Conservation (phyloP, 2,797 vertebrate genomes). For the Centroberyx gerrardi region DNA sequence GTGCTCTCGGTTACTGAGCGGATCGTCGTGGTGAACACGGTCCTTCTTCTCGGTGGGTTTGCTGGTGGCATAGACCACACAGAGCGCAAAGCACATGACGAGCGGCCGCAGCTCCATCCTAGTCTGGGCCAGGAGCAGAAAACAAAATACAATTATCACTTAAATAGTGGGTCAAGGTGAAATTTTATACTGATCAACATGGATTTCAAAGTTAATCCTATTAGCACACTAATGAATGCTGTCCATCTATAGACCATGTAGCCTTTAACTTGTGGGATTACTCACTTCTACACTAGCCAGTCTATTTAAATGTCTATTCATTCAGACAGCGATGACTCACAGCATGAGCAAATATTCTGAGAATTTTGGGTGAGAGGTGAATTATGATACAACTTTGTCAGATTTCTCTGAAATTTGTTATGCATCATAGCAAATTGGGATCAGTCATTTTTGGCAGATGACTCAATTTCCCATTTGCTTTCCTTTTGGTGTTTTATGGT, state of each 20-base stretch:
- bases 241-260: not conserved
- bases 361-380: not conserved
- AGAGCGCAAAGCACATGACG: slow-evolving; percentile 89
- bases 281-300: not conserved
- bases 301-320: not conserved
- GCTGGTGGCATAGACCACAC: slow-evolving; percentile 88
- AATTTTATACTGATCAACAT: slow-evolving; percentile 7
- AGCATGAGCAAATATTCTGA: slow-evolving; percentile 8
- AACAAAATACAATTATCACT: slow-evolving; percentile 4
- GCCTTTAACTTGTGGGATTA: not conserved
- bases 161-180: not conserved
- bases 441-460: slow-evolving; percentile 28
- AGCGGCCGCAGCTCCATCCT: slow-evolving; percentile 89
- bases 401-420: too few relatives aligned
- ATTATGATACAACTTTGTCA: not conserved
- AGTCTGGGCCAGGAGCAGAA: slow-evolving; percentile 15
- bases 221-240: not conserved
- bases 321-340: slow-evolving; percentile 18
- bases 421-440: too few relatives aligned
- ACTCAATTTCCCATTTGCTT: slow-evolving; percentile 36
- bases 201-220: not conserved
- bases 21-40: slow-evolving; percentile 91
- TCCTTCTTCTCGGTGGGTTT: slow-evolving; percentile 98
- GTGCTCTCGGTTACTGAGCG: slow-evolving; percentile 92
- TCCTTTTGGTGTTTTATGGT: not conserved